Percentiles rank a stretch among this genome's conserved stretches.
phyloP scores from a whole-genome alignment of 2,888 invertebrate genomes.

The Platypus cylindrus region DNA sequence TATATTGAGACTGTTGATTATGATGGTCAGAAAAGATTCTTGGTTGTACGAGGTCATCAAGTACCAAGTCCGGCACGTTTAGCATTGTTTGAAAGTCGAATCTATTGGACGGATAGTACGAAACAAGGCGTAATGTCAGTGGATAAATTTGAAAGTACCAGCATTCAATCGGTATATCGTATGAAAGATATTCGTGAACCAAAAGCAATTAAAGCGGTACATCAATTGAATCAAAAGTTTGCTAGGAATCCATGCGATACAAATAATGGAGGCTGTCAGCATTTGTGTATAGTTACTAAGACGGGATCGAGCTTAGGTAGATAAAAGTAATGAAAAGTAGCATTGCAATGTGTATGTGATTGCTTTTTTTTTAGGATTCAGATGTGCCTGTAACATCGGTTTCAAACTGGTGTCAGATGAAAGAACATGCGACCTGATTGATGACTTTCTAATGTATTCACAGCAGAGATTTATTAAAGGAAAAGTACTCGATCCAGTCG shows the following conservation, averaged over 20 bases:
- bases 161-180: constrained; percentile 68
- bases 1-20: constrained; percentile 95
- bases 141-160: constrained; percentile 60
- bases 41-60: constrained; percentile 68
- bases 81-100: constrained; percentile 71
- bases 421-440: constrained; percentile 66
- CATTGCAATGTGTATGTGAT: no score
- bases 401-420: constrained; percentile 54
- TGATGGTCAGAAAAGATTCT: constrained; percentile 67
- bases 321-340: no score
- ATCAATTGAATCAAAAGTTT: constrained; percentile 61
- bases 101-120: constrained; percentile 86
- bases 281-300: constrained; percentile 82
- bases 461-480: constrained; percentile 89
- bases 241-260: constrained; percentile 65
- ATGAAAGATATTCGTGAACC: constrained; percentile 71
- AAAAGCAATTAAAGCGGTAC: constrained; percentile 71
- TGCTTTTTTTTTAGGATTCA: constrained; percentile 48
- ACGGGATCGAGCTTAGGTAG: constrained; percentile 7
- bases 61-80: constrained; percentile 78
- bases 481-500: constrained; percentile 74
- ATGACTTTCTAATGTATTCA: constrained; percentile 88
- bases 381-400: constrained; percentile 87
- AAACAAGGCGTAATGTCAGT: constrained; percentile 37
- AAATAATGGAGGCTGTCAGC: constrained; percentile 82